Conservation (phyloP, 2,797 vertebrate genomes). For the Chromis chromis region DNA sequence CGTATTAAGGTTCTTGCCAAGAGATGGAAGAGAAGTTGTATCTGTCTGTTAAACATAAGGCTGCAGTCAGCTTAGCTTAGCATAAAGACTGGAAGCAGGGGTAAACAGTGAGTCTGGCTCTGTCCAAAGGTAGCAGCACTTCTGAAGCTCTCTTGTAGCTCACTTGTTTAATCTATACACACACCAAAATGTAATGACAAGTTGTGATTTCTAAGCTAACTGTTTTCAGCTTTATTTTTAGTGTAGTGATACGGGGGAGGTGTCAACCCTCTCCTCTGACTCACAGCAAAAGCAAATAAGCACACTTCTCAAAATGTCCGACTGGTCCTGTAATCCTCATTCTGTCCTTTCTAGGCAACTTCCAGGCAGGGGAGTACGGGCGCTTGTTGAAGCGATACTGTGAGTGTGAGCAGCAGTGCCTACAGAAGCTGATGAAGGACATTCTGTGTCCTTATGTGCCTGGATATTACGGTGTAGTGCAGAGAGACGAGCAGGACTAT, state of each 20-base stretch:
- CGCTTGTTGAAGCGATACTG: slow-evolving; percentile 86
- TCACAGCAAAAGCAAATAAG: neutral
- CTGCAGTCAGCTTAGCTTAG: neutral
- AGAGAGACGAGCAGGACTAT: slow-evolving; percentile 87
- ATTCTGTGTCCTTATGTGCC: slow-evolving; percentile 82
- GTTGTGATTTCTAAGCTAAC: neutral
- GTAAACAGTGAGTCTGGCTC: neutral
- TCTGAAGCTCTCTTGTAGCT: neutral
- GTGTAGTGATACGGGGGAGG: neutral
- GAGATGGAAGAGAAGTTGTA: slow-evolving; percentile 1
- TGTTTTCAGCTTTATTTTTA: neutral
- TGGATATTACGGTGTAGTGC: slow-evolving; percentile 88
- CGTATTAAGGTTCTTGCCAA: neutral
- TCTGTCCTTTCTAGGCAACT: slow-evolving; percentile 77
- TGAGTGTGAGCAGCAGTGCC: slow-evolving; percentile 85
- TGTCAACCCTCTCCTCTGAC: neutral
- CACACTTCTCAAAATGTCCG: neutral
- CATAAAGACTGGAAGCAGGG: neutral
- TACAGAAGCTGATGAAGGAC: slow-evolving; percentile 85
- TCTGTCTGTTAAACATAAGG: neutral
- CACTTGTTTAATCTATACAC: neutral
- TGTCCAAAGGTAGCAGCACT: slow-evolving; percentile 1
- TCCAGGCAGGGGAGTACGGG: slow-evolving; percentile 85
- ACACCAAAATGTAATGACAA: neutral
- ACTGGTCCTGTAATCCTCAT: neutral